Conservation (phyloP, 2,113 vertebrate genomes). For the Calypte anna region DNA sequence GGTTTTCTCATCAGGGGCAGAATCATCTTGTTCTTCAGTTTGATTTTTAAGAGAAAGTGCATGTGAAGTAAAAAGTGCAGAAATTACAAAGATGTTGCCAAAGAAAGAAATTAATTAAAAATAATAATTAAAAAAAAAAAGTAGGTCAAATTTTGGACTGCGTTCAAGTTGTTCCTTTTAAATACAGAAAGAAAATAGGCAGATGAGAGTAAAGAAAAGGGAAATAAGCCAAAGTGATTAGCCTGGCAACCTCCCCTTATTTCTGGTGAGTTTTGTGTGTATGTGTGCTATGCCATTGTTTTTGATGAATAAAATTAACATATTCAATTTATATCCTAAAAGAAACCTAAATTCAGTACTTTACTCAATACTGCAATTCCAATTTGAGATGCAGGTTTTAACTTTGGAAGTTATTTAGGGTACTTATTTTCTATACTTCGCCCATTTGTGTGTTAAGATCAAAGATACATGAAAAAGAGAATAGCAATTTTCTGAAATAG, state of each 20-base stretch:
- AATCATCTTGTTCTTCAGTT: neutral
- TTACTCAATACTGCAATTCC: neutral
- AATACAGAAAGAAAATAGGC: slow-evolving; percentile 34
- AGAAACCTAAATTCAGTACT: slow-evolving; percentile 24
- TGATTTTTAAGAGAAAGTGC: neutral
- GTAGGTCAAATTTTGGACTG: slow-evolving; percentile 4
- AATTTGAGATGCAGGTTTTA: slow-evolving; percentile 8
- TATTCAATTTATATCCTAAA: slow-evolving; percentile 53
- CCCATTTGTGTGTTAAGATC: neutral
- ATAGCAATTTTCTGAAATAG: slow-evolving; percentile 23
- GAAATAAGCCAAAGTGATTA: slow-evolving; percentile 66
- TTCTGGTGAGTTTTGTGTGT: slow-evolving; percentile 57
- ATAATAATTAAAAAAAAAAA: neutral
- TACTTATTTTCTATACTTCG: neutral
- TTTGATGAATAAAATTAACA: slow-evolving; percentile 69
- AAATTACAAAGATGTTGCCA: neutral
- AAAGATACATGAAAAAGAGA: neutral
- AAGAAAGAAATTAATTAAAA: slow-evolving; percentile 46
- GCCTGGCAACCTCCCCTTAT: slow-evolving; percentile 34
- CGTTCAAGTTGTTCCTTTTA: slow-evolving; percentile 13
- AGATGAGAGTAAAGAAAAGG: slow-evolving; percentile 47
- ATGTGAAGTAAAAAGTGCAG: neutral
- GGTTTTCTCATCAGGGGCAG: slow-evolving; percentile 2
- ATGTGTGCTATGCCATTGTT: slow-evolving; percentile 57
- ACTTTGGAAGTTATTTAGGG: neutral